These are phyloP conservation scores for Formica selysi DNA, from an alignment of 1,140 invertebrate genomes.

Conservation along the genomic window DNA sequence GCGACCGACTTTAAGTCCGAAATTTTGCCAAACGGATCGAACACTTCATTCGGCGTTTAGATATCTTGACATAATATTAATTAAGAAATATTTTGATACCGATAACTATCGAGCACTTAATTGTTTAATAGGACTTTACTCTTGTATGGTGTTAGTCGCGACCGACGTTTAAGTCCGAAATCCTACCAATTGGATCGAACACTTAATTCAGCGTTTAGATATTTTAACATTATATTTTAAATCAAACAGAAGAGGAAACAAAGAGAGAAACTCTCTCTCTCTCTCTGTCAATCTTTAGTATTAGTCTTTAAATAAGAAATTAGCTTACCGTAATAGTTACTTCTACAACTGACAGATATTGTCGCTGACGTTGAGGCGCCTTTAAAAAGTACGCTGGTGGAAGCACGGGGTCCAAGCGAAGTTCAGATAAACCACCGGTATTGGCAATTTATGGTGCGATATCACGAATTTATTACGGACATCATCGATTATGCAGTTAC, in stretches of 20 bases:
- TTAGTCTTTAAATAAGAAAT: constrained; percentile 24
- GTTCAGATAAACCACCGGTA: constrained; percentile 31
- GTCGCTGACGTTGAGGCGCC: not conserved
- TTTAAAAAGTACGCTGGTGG: constrained; percentile 40
- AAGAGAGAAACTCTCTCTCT: not conserved
- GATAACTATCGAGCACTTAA: no score
- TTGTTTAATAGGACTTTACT: no score
- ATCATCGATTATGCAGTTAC: constrained; percentile 71
- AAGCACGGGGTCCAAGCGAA: constrained; percentile 5
- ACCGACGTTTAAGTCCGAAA: no score
- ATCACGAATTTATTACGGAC: constrained; percentile 67
- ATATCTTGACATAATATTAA: no score
- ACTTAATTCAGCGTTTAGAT: no score
- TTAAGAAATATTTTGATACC: no score
- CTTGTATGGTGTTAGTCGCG: no score
- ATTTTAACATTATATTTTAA: no score
- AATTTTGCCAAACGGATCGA: no score
- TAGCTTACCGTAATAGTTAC: not conserved
- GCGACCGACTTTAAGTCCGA: no score
- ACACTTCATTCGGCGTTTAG: no score
- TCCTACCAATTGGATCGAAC: no score
- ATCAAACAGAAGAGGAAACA: not conserved
- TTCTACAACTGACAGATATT: not conserved
- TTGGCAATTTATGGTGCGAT: constrained; percentile 56
- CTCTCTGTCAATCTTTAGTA: not conserved